These are phyloP conservation scores for Chaetura pelagica DNA, from an alignment of 2,113 vertebrate genomes.

Conservation along the genomic window DNA sequence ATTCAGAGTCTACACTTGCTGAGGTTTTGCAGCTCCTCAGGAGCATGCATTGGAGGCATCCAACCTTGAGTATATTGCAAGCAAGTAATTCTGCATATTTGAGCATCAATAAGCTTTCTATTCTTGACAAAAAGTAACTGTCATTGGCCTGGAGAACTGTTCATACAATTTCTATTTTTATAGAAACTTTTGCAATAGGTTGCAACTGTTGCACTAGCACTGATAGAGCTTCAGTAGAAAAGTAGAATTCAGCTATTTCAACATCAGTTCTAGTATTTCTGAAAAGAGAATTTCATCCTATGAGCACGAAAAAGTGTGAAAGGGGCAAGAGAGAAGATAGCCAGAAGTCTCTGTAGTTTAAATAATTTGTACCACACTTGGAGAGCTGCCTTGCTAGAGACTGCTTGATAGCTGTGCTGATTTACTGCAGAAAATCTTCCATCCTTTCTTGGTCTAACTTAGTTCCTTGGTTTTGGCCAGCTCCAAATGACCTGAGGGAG, in stretches of 20 bases:
- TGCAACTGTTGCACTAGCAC: not conserved
- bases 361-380: not conserved
- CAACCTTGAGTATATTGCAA: not conserved
- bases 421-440: not conserved
- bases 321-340: not conserved
- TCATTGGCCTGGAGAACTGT: not conserved
- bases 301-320: not conserved
- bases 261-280: not conserved
- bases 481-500: not conserved
- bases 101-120: not conserved
- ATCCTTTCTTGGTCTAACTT: not conserved
- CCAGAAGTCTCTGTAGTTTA: not conserved
- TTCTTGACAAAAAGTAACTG: not conserved
- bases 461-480: not conserved
- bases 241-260: not conserved
- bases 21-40: not conserved
- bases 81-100: not conserved
- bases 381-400: not conserved
- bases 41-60: not conserved
- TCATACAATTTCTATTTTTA: not conserved
- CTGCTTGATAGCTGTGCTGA: not conserved
- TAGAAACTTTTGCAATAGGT: not conserved
- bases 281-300: accelerated
- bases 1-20: not conserved
- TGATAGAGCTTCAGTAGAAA: not conserved